These are phyloP conservation scores for Calephelis virginiensis DNA, from an alignment of 1,140 invertebrate species.

Conservation along the genomic window DNA sequence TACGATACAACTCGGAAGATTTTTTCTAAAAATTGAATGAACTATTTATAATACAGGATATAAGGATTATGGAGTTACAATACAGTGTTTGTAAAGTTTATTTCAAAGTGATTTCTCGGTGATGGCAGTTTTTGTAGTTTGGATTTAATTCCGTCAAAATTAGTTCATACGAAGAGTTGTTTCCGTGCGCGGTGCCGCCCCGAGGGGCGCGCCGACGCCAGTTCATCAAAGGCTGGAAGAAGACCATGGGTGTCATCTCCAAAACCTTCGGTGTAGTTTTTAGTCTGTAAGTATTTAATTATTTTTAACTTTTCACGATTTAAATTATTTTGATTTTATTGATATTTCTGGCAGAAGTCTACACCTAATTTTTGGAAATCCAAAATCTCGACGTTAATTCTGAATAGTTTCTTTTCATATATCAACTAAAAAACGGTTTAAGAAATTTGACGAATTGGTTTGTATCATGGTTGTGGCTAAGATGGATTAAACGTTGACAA, in stretches of 20 bases:
- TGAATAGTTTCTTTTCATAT: too few species aligned
- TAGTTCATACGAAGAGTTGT: slow-evolving; percentile 66
- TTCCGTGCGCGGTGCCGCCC: slow-evolving; percentile 55
- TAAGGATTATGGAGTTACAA: slow-evolving; percentile 27
- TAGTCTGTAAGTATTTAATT: slow-evolving; percentile 82
- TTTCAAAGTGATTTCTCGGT: slow-evolving; percentile 47
- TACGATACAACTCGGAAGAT: slow-evolving; percentile 34
- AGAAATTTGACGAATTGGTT: too few species aligned
- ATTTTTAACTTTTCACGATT: not conserved
- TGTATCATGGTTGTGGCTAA: too few species aligned
- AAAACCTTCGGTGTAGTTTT: slow-evolving; percentile 86
- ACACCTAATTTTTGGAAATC: too few species aligned
- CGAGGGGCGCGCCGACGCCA: slow-evolving; percentile 67
- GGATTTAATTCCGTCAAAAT: slow-evolving; percentile 54
- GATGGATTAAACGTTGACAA: too few species aligned
- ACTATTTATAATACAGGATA: slow-evolving; percentile 25
- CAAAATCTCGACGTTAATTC: too few species aligned
- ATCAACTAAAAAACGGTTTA: too few species aligned
- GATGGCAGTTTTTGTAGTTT: slow-evolving; percentile 43
- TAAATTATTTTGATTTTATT: not conserved
- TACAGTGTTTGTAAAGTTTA: slow-evolving; percentile 24
- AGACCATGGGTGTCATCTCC: slow-evolving; percentile 84
- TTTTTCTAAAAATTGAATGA: slow-evolving; percentile 48
- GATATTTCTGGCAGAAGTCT: too few species aligned
- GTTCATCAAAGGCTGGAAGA: slow-evolving; percentile 75